Percentiles rank a stretch among this genome's conserved stretches.
phyloP scores from a whole-genome alignment of 2,113 vertebrate genomes.

The Sphaerodactylus townsendi region DNA sequence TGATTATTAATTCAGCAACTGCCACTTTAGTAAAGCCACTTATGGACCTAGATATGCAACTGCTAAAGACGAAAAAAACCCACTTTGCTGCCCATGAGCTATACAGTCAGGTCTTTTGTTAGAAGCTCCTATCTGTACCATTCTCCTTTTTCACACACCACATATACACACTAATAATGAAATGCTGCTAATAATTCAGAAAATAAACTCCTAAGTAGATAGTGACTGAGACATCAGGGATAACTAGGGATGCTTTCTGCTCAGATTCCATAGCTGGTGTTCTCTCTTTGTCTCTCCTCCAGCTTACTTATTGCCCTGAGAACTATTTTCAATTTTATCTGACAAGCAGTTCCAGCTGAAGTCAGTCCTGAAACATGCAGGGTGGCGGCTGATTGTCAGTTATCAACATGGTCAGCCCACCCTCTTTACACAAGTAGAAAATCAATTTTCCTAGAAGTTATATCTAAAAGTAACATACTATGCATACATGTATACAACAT shows the following conservation, averaged over 20 bases:
- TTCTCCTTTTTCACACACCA: constrained; percentile 35
- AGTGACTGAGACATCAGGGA: neutral
- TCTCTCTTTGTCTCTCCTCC: neutral
- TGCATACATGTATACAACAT: neutral
- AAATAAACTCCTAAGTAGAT: constrained; percentile 53
- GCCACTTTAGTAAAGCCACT: constrained; percentile 43
- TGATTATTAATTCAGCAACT: constrained; percentile 45
- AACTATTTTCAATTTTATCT: neutral
- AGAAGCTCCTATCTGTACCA: constrained; percentile 46
- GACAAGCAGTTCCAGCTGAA: neutral
- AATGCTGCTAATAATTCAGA: constrained; percentile 41
- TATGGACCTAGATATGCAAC: constrained; percentile 7
- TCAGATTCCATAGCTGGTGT: neutral
- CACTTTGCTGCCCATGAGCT: neutral
- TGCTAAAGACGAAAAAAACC: too few species aligned
- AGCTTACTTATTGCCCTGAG: neutral
- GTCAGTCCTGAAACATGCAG: neutral
- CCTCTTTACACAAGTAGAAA: neutral
- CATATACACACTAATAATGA: constrained; percentile 53
- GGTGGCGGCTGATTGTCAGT: neutral
- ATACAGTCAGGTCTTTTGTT: neutral
- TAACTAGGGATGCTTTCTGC: neutral
- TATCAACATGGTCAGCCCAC: neutral
- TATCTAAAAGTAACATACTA: neutral
- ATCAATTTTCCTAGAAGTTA: neutral